Conservation (phyloP, 2,888 invertebrate genomes). For the Invenusta paracnida region DNA sequence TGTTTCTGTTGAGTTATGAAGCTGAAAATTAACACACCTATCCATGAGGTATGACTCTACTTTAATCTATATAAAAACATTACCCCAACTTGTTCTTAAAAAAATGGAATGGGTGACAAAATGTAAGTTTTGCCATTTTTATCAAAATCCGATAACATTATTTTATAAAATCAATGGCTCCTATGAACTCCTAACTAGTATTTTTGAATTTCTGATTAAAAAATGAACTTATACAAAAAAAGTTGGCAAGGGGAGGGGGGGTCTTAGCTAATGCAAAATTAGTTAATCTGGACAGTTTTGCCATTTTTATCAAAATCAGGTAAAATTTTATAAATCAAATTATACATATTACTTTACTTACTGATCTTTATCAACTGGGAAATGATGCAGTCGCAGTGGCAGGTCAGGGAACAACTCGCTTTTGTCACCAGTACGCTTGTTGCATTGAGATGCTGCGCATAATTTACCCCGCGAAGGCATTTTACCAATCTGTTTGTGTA, state of each 20-base stretch:
- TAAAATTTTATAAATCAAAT: background rate
- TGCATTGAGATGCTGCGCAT: background rate
- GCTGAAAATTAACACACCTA: too few species aligned
- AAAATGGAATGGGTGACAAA: background rate
- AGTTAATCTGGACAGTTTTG: slow-evolving; percentile 94
- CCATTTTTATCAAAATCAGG: slow-evolving; percentile 66
- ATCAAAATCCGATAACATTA: background rate
- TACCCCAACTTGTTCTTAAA: background rate
- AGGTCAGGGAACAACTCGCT: background rate
- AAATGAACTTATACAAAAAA: background rate
- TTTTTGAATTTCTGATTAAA: background rate
- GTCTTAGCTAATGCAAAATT: slow-evolving; percentile 82
- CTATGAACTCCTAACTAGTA: background rate
- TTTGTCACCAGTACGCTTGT: background rate
- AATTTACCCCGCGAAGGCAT: background rate
- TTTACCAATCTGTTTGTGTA: background rate
- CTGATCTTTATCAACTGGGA: background rate
- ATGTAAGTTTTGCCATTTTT: background rate
- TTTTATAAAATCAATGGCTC: background rate
- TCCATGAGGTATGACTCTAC: background rate
- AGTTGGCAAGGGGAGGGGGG: slow-evolving; percentile 59
- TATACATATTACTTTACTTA: background rate
- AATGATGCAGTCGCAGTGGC: background rate
- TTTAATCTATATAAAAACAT: background rate
- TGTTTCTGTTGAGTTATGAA: too few species aligned